Base-by-base conservation (phyloP, 2,888 invertebrate species). In the Priapulus caudatus region DNA sequence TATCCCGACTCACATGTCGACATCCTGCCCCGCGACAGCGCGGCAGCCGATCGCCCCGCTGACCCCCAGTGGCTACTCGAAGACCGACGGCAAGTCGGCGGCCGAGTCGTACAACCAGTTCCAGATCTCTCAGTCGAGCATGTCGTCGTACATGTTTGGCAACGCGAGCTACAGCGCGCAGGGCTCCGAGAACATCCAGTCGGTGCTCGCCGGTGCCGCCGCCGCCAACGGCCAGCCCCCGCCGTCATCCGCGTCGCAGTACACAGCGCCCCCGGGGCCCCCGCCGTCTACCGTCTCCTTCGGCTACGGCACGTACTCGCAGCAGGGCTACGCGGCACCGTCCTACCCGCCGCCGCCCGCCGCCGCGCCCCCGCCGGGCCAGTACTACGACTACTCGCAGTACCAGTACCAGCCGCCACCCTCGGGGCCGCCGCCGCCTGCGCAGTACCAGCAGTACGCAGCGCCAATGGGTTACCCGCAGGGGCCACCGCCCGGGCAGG, bases 81-180 rank as follows among this genome's bases (percentile, higher is more conserved):
- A n/a, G n/a, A n/a, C n/a, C n/a, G n/a, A n/a, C n/a, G n/a, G n/a
- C n/a, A n/a, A n/a, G n/a, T n/a, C n/a, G n/a, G n/a, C n/a, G n/a
- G n/a, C n/a, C n/a, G 33, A 33, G 33, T 10, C 33, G n/a, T 33
- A 10, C 33, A 33, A 33, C n/a, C 33, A 10, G 33, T 33, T 10
- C n/a, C 10, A 33, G 10, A 33, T 33, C 10, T 33, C 33, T 33
- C 33, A 33, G 33, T 33, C 33, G n/a, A 10, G 10, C 33, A 33
- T 33, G 33, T 33, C 33, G 33, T 33, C 33, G 33, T 33, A 33
- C 33, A 33, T 33, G 33, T 33, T 33, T n/a, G n/a, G 33, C n/a
- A n/a, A n/a, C n/a, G 33, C 10, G n/a, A n/a, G 10, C n/a, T 10
- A 10, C 33, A 10, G n/a, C n/a, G 10, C 33, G 10, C 33, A 33